Evolutionary conservation across 2,888 invertebrate genomes (phyloP).

Genomic region (Lochmaea crataegi): DNA sequence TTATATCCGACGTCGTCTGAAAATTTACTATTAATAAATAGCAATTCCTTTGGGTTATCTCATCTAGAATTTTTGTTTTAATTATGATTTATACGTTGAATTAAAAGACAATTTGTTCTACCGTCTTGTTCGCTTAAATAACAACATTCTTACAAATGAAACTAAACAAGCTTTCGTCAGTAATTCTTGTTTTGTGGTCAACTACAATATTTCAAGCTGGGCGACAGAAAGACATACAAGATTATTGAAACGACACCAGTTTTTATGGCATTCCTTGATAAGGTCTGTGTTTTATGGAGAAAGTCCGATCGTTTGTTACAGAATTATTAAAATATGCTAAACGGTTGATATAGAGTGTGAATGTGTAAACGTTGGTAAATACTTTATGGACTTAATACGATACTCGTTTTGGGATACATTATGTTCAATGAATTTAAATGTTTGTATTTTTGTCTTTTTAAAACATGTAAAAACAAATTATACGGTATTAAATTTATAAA

Average conservation of each 20-base stretch:
- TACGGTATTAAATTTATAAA: no score
- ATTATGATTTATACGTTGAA: conserved; percentile 11
- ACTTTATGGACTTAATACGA: neutral
- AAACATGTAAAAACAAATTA: no score
- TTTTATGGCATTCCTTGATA: conserved; percentile 34
- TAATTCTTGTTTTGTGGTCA: conserved; percentile 27
- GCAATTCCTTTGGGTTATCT: neutral
- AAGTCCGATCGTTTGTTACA: conserved; percentile 28
- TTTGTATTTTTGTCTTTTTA: neutral
- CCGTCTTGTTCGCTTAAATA: conserved; percentile 3
- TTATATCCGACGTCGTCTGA: neutral
- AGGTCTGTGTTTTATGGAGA: conserved; percentile 31
- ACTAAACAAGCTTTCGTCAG: conserved; percentile 12
- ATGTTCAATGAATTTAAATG: neutral
- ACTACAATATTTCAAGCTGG: conserved; percentile 30
- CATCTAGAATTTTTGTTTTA: conserved; percentile 9
- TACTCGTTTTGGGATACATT: neutral
- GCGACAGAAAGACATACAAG: conserved; percentile 23
- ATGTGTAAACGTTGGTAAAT: conserved; percentile 14
- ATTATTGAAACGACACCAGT: conserved; percentile 31
- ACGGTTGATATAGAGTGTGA: conserved; percentile 22
- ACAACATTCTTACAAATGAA: conserved; percentile 7
- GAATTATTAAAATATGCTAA: conserved; percentile 23
- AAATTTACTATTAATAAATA: neutral
- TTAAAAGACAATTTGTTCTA: conserved; percentile 12